phyloP scores from a whole-genome alignment of 2,797 vertebrate genomes.

The Rhinichthys osculus region DNA sequence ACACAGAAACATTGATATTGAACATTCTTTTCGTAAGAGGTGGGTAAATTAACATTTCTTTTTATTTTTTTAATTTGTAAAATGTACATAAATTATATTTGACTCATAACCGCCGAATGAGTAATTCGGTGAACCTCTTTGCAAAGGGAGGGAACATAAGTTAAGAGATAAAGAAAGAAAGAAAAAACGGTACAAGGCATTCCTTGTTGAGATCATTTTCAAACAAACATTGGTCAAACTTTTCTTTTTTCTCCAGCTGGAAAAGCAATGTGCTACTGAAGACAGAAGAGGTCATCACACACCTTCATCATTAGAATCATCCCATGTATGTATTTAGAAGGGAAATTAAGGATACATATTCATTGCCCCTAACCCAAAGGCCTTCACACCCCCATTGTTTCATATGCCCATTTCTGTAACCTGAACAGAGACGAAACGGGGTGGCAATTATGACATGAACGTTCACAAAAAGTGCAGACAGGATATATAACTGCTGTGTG shows the following conservation, averaged over 20 bases:
- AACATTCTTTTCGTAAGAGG: constrained; percentile 72
- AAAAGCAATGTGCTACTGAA: constrained; percentile 83
- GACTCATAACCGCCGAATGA: constrained; percentile 79
- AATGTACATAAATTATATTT: constrained; percentile 85
- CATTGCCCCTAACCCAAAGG: constrained; percentile 58
- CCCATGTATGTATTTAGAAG: constrained; percentile 72
- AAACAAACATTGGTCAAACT: constrained; percentile 81
- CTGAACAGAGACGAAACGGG: constrained; percentile 70
- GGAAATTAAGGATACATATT: constrained; percentile 66
- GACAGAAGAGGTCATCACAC: constrained; percentile 77
- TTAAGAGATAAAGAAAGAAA: constrained; percentile 63
- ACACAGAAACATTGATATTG: constrained; percentile 65
- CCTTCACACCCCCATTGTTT: constrained; percentile 42
- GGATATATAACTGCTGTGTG: constrained; percentile 64
- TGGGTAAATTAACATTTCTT: constrained; percentile 78
- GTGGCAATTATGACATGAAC: constrained; percentile 71
- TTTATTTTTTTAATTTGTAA: constrained; percentile 79
- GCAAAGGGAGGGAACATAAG: constrained; percentile 72
- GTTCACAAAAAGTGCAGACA: constrained; percentile 69
- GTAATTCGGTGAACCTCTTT: constrained; percentile 74
- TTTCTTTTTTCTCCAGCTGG: constrained; percentile 72
- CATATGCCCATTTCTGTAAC: constrained; percentile 61
- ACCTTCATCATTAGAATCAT: constrained; percentile 74
- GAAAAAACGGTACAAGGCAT: constrained; percentile 70
- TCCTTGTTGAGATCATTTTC: constrained; percentile 79